Evolutionary conservation across 35 echinoderm and acorn worm genomes (phyloP).

Genomic region (Apostichopus japonicus): DNA sequence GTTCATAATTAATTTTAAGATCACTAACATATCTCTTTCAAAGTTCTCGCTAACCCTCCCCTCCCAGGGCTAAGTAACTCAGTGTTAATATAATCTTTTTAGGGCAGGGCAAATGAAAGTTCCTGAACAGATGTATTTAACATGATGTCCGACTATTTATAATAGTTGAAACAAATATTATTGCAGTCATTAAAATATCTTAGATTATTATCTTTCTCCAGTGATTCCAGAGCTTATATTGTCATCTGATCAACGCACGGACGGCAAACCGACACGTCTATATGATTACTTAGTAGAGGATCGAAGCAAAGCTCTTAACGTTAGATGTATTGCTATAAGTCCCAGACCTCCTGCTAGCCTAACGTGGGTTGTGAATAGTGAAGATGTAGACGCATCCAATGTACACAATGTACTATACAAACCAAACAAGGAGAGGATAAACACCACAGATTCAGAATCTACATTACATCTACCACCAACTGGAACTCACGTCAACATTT

Average conservation of each 20-base stretch:
- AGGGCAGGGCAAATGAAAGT: too few relatives aligned
- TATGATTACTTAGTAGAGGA: not conserved
- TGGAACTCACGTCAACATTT: not conserved
- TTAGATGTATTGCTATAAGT: not conserved
- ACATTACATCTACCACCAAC: not conserved
- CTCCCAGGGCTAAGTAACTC: too few relatives aligned
- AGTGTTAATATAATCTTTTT: too few relatives aligned
- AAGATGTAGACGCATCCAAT: not conserved
- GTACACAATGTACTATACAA: not conserved
- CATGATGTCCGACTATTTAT: too few relatives aligned
- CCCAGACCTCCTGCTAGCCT: not conserved
- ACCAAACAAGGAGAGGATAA: not conserved
- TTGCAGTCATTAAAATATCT: too few relatives aligned
- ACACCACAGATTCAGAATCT: not conserved
- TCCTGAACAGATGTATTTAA: too few relatives aligned
- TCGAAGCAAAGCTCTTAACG: not conserved
- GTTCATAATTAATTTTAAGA: too few relatives aligned
- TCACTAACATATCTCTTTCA: too few relatives aligned
- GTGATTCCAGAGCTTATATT: not conserved
- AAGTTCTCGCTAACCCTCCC: too few relatives aligned
- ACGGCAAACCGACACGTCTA: not conserved
- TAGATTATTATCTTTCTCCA: too few relatives aligned
- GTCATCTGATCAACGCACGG: not conserved
- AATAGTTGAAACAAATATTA: too few relatives aligned
- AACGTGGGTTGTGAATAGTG: not conserved